Conservation (phyloP, 1,140 invertebrate species). For the Telenomus remus region DNA sequence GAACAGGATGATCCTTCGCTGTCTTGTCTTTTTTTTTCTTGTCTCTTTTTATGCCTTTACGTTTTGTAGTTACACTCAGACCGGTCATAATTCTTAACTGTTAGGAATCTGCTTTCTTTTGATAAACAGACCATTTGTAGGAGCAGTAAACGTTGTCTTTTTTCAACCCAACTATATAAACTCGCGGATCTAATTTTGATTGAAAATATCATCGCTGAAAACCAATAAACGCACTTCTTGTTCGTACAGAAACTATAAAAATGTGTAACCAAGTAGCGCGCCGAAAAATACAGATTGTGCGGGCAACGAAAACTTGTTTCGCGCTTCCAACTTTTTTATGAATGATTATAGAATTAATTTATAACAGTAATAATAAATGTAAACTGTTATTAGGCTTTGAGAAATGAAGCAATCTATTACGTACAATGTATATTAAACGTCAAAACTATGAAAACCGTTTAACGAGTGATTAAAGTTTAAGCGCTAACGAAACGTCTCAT, state of each 20-base stretch:
- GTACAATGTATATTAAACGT: neutral
- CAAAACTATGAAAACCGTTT: conserved; percentile 16
- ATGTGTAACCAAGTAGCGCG: too few species aligned
- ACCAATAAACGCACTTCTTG: too few species aligned
- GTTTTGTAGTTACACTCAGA: conserved; percentile 51
- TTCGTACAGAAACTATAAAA: too few species aligned
- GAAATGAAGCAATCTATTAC: too few species aligned
- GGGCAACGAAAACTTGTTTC: too few species aligned
- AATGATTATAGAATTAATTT: too few species aligned
- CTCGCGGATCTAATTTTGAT: conserved; percentile 25
- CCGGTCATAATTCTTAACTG: conserved; percentile 53
- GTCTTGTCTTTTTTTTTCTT: conserved; percentile 34
- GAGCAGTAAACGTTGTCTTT: conserved; percentile 41
- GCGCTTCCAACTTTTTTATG: too few species aligned
- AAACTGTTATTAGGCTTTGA: too few species aligned
- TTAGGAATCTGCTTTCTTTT: conserved; percentile 46
- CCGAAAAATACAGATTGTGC: too few species aligned
- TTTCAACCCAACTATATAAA: conserved; percentile 19
- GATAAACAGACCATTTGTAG: conserved; percentile 43
- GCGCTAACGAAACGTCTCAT: neutral
- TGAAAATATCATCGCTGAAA: conserved; percentile 24
- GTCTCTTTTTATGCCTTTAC: conserved; percentile 37
- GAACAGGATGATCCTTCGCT: conserved; percentile 56
- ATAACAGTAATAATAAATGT: too few species aligned
- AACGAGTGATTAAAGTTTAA: conserved; percentile 12